Percentiles rank a stretch among this genome's conserved stretches.
Conservation (phyloP, 2,113 vertebrate genomes). For the human (Homo sapiens) region GRCh38 chr15:71985501-71986000, state of each 20-base stretch:
- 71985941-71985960: background rate
- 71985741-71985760: constrained; percentile 3
- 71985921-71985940: background rate
- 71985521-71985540: background rate
- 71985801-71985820: background rate
- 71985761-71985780: background rate
- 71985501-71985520: background rate
- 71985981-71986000: constrained; percentile 15
- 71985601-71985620: background rate
- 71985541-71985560: background rate
- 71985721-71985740: background rate
- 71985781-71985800: background rate
- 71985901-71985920: background rate
- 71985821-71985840: constrained; percentile 17
- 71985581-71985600: background rate
- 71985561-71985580: background rate
- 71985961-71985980: background rate
- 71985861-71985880: background rate
- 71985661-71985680: background rate
- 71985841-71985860: background rate
- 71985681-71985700: background rate
- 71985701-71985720: background rate
- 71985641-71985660: background rate
- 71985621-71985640: background rate
- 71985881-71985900: background rate